Conservation (phyloP, 2,113 vertebrate genomes). For the Meriones unguiculatus region DNA sequence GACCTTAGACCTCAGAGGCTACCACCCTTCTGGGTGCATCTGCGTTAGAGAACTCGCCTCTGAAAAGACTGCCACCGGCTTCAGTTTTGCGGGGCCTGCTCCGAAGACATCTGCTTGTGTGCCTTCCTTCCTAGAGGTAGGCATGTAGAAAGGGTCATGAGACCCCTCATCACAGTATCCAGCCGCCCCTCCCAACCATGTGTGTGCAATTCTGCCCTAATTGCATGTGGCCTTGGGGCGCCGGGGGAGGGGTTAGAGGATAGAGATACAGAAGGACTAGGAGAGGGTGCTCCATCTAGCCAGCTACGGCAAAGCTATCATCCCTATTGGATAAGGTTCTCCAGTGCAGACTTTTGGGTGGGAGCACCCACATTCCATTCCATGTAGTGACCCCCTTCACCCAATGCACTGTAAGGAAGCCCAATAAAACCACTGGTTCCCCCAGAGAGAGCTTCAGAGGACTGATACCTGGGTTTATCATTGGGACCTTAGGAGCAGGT, state of each 20-base stretch:
- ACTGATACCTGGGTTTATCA: not conserved
- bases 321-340: not conserved
- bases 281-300: not conserved
- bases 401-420: not conserved
- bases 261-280: not conserved
- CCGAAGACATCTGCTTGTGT: not conserved
- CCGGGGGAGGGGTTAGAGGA: not conserved
- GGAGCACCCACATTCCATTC: not conserved
- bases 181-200: not conserved
- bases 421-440: not conserved
- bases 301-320: not conserved
- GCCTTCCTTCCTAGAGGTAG: not conserved
- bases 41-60: not conserved
- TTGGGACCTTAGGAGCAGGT: not conserved
- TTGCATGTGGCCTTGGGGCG: not conserved
- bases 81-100: not conserved
- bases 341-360: not conserved
- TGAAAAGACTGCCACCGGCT: not conserved
- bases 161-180: not conserved
- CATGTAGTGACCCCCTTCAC: not conserved
- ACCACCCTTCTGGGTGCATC: not conserved
- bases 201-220: not conserved
- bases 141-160: no score
- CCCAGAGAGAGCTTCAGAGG: not conserved
- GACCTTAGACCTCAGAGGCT: not conserved